Evolutionary conservation across 53 echinoderm and acorn worm genomes (phyloP), one percentile per base, ranked within the genome.

Genomic region (Stichopus horrens): DNA sequence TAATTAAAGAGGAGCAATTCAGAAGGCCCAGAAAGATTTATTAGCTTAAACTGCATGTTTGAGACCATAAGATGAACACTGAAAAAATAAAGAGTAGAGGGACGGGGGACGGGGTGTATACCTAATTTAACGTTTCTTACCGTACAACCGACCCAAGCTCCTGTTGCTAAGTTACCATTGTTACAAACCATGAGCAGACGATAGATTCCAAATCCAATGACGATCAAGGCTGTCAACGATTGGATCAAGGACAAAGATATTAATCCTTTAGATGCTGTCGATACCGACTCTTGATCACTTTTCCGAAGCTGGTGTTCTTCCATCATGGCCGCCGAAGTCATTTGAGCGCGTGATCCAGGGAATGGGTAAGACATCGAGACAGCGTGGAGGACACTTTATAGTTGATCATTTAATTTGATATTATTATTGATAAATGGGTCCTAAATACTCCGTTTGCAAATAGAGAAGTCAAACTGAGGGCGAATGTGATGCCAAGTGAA

Each of bases 131-230:
- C 8, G 63, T 37, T 76, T 21, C 76, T 37, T 23, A 76, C 76
- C 76, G 22, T 22, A 76, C 9, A 5, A 8, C 76, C 76, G 52
- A 52, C 52, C 76, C 76, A 76, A 52, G 52, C 52, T 20, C 76
- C 76, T 8, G 76, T 76, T 76, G 11, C 76, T 76, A 76, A 21
- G 23, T 52, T 52, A 37, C 76, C 76, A 22, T 76, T 76, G 23
- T 76, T 52, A 76, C 76, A 76, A 37, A 5, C 21, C 52, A 37
- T 11, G 76, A 76, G 76, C 23, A 76, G 76, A 21, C 76, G 76
- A 21, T 76, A 76, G 76, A 76, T 76, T 19, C 76, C 21, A 22
- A 76, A 76, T 21, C 52, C 76, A 76, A 76, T 21, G 22, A 76
- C 76, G 11, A 76, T 52, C 10, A 76, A 21, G 11, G 76, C 18